Percentiles rank a stretch among this genome's conserved stretches.
phyloP scores from a whole-genome alignment of 1,140 invertebrate species.

The Delia radicum region DNA sequence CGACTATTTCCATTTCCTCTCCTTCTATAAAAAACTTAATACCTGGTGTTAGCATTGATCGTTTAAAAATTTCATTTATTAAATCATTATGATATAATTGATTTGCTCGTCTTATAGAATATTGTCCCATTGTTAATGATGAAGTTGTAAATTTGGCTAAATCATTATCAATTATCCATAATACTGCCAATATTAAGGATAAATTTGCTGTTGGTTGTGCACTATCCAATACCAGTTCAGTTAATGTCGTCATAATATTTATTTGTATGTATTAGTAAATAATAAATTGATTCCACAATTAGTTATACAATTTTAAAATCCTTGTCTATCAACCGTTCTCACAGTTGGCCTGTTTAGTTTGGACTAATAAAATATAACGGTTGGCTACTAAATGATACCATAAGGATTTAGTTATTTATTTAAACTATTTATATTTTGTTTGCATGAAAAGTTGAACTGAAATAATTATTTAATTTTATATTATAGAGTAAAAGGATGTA shows the following conservation, averaged over 20 bases:
- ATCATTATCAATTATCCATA: slow-evolving; percentile 44
- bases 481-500: no score
- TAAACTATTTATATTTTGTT: no score
- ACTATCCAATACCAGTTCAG: not conserved
- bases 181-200: slow-evolving; percentile 41
- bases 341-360: not conserved
- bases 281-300: not conserved
- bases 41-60: not conserved
- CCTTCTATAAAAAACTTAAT: not conserved
- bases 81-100: slow-evolving; percentile 39
- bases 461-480: no score
- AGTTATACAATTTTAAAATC: no score
- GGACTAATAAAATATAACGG: no score
- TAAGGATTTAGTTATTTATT: no score
- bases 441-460: no score
- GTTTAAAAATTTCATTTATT: slow-evolving; percentile 35
- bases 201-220: not conserved
- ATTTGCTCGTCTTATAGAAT: slow-evolving; percentile 33
- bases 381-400: no score
- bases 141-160: slow-evolving; percentile 33
- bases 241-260: not conserved
- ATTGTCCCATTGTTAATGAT: slow-evolving; percentile 38
- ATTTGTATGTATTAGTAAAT: not conserved
- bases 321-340: not conserved
- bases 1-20: not conserved